Evolutionary conservation across 2,888 invertebrate genomes (phyloP).

Genomic region (Antheraea assamensis): DNA sequence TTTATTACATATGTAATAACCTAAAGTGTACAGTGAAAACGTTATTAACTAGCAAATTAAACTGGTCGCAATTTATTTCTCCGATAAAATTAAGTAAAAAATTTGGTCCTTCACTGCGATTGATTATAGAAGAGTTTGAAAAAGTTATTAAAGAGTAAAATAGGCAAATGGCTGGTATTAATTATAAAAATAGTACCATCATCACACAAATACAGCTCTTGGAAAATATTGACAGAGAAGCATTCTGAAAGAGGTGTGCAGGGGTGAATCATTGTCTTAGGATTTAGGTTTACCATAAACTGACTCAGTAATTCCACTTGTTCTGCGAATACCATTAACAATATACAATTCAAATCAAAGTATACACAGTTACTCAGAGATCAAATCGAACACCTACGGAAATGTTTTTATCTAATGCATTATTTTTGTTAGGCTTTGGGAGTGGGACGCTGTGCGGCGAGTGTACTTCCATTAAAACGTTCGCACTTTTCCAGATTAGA

Average conservation of each 20-base stretch:
- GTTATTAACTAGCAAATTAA: not conserved
- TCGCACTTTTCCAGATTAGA: constrained; percentile 6
- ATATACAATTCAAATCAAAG: not conserved
- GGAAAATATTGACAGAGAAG: no score
- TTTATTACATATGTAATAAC: not conserved
- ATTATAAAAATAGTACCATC: not conserved
- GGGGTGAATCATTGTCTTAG: no score
- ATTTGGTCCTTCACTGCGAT: not conserved
- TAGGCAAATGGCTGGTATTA: not conserved
- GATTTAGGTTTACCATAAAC: no score
- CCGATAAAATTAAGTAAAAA: no score
- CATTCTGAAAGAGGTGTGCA: no score
- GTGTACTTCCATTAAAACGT: constrained; percentile 6
- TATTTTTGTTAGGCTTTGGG: not conserved
- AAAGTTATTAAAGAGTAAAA: not conserved
- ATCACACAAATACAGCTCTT: not conserved
- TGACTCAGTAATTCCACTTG: no score
- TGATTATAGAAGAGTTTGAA: not conserved
- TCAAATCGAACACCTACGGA: not conserved
- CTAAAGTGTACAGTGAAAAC: not conserved
- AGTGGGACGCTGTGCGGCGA: not conserved
- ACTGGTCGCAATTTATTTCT: no score
- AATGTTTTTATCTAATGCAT: constrained; percentile 5
- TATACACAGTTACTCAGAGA: not conserved
- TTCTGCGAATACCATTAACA: not conserved